These are phyloP conservation scores for Drosophila borborema DNA, from an alignment of 2,888 invertebrate genomes.

Conservation along the genomic window DNA sequence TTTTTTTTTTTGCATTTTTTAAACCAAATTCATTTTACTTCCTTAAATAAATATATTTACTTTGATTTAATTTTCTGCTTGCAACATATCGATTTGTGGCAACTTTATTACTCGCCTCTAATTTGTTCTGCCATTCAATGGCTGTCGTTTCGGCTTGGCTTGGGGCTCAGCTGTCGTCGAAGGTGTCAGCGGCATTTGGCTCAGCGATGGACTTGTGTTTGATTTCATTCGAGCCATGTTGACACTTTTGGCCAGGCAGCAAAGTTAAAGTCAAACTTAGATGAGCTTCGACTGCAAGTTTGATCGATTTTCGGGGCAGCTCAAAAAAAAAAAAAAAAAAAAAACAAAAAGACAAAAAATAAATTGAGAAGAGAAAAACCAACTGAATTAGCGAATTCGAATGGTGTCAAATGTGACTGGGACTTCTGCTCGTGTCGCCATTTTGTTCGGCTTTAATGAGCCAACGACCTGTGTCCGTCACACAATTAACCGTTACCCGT, in stretches of 20 bases:
- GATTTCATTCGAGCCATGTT: slow-evolving; percentile 45
- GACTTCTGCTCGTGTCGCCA: slow-evolving; percentile 8
- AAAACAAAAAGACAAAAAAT: neutral
- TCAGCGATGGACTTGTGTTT: slow-evolving; percentile 57
- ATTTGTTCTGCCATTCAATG: slow-evolving; percentile 16
- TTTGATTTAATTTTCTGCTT: neutral
- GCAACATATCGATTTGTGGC: slow-evolving; percentile 32
- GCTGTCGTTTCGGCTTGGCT: slow-evolving; percentile 12
- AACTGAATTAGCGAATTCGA: neutral
- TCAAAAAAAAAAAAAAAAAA: neutral
- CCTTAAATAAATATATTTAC: neutral
- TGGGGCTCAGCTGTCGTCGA: slow-evolving; percentile 33
- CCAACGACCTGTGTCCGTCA: neutral
- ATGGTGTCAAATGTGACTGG: slow-evolving; percentile 14
- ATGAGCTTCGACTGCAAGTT: slow-evolving; percentile 68
- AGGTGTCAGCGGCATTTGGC: slow-evolving; percentile 43
- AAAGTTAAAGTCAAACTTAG: slow-evolving; percentile 45
- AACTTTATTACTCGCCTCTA: slow-evolving; percentile 24
- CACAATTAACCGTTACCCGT: slow-evolving; percentile 48
- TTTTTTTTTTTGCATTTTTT: neutral
- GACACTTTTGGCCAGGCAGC: slow-evolving; percentile 55
- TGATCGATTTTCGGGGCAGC: slow-evolving; percentile 63
- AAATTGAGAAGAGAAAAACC: neutral
- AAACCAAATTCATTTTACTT: neutral
- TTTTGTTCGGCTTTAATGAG: slow-evolving; percentile 44